Conservation (phyloP, 2,888 invertebrate genomes). For the Dascillus cervinus region DNA sequence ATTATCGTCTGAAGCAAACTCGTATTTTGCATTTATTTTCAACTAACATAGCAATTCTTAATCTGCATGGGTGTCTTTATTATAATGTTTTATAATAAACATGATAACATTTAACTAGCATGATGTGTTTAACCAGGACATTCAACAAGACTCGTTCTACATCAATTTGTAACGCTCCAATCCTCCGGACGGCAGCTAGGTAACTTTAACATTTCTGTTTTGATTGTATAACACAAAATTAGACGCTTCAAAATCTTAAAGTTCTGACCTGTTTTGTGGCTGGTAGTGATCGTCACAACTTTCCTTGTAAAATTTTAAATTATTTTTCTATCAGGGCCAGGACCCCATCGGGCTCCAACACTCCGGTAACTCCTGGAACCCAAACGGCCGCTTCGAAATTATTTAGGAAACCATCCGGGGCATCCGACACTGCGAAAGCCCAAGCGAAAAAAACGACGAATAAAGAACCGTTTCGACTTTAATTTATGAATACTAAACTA, state of each 20-base stretch:
- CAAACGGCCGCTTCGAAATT: slow-evolving; percentile 56
- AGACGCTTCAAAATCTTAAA: too few relatives aligned
- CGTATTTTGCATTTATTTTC: too few relatives aligned
- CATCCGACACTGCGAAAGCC: slow-evolving; percentile 56
- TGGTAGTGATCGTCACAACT: neutral
- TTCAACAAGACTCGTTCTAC: slow-evolving; percentile 39
- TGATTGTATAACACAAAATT: too few relatives aligned
- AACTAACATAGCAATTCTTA: too few relatives aligned
- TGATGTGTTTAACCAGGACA: slow-evolving; percentile 36
- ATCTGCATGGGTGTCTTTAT: too few relatives aligned
- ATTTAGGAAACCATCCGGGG: slow-evolving; percentile 59
- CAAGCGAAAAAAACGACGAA: slow-evolving; percentile 39
- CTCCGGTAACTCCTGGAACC: slow-evolving; percentile 59
- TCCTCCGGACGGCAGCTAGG: slow-evolving; percentile 42
- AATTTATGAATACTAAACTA: slow-evolving; percentile 34
- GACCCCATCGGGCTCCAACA: slow-evolving; percentile 70
- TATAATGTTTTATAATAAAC: too few relatives aligned
- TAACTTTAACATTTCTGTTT: slow-evolving; percentile 25
- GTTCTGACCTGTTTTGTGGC: too few relatives aligned
- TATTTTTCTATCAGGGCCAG: slow-evolving; percentile 51
- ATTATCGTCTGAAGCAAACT: too few relatives aligned
- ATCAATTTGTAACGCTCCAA: slow-evolving; percentile 41
- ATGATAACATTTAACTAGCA: too few relatives aligned
- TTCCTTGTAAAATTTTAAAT: neutral
- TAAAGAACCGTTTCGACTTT: slow-evolving; percentile 69